Conservation (phyloP, 2,113 vertebrate genomes). For the Maylandia zebra region DNA sequence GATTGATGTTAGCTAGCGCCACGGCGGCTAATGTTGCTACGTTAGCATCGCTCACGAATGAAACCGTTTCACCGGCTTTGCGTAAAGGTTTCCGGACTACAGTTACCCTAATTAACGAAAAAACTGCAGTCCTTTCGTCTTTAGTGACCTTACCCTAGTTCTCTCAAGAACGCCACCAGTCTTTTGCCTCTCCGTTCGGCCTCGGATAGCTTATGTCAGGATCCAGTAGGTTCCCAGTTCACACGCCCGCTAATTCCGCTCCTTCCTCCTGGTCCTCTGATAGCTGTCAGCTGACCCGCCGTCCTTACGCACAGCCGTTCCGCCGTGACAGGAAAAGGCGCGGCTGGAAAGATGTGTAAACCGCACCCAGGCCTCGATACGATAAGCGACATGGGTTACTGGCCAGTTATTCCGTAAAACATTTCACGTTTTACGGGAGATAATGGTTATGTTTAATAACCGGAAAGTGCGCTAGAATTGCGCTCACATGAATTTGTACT, state of each 20-base stretch:
- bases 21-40: conserved; percentile 43
- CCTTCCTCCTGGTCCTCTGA: conserved; percentile 19
- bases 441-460: background rate
- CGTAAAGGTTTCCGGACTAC: background rate
- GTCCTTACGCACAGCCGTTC: conserved; percentile 41
- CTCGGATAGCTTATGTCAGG: background rate
- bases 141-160: conserved; percentile 30
- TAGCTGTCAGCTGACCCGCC: conserved; percentile 64
- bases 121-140: background rate
- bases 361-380: conserved; percentile 55
- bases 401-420: background rate
- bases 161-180: conserved; percentile 22
- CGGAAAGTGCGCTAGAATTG: background rate
- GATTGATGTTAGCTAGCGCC: conserved; percentile 14
- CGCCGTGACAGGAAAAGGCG: conserved; percentile 62
- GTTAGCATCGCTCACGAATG: conserved; percentile 12
- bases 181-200: background rate
- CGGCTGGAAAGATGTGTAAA: conserved; percentile 41
- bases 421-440: background rate
- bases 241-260: conserved; percentile 45
- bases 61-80: background rate
- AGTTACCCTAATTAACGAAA: background rate
- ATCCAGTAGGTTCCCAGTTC: conserved; percentile 14
- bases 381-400: conserved; percentile 10
- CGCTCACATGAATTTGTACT: background rate